These are phyloP conservation scores for Hypomecis atomaria DNA, from an alignment of 2,888 invertebrate genomes.

Conservation along the genomic window DNA sequence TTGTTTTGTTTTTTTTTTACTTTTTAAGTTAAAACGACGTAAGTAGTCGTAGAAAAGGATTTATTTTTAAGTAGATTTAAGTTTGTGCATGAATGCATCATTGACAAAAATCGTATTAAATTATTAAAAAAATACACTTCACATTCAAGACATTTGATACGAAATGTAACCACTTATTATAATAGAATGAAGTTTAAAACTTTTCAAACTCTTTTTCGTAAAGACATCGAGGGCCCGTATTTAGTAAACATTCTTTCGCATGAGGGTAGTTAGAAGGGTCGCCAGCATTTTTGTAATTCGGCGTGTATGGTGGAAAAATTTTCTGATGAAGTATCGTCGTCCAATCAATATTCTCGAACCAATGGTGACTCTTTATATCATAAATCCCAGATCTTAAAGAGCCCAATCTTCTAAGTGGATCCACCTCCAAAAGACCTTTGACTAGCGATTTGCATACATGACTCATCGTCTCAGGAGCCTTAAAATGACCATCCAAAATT, in stretches of 20 bases:
- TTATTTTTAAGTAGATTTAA: too few relatives aligned
- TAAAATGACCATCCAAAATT: constrained; percentile 94
- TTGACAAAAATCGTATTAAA: too few relatives aligned
- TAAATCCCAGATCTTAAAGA: constrained; percentile 93
- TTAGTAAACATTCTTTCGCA: constrained; percentile 81
- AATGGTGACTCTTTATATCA: constrained; percentile 95
- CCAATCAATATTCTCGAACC: constrained; percentile 95
- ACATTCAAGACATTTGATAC: neutral
- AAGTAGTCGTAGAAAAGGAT: too few relatives aligned
- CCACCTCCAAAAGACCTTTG: constrained; percentile 88
- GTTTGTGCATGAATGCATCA: too few relatives aligned
- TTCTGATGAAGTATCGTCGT: constrained; percentile 90
- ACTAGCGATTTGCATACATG: constrained; percentile 91
- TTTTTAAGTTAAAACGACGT: too few relatives aligned
- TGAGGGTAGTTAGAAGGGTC: constrained; percentile 88
- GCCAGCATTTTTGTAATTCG: constrained; percentile 77
- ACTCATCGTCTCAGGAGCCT: constrained; percentile 91
- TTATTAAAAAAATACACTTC: constrained; percentile 1
- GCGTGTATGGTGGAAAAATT: constrained; percentile 86
- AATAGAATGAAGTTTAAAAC: constrained; percentile 85
- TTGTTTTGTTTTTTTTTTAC: too few relatives aligned
- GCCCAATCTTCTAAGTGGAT: constrained; percentile 87
- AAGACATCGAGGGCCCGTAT: constrained; percentile 74
- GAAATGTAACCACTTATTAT: constrained; percentile 20
- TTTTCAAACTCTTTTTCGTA: constrained; percentile 87